These are phyloP conservation scores for Cephalopachus bancanus DNA, from an alignment of 2,797 vertebrate species.

Conservation along the genomic window DNA sequence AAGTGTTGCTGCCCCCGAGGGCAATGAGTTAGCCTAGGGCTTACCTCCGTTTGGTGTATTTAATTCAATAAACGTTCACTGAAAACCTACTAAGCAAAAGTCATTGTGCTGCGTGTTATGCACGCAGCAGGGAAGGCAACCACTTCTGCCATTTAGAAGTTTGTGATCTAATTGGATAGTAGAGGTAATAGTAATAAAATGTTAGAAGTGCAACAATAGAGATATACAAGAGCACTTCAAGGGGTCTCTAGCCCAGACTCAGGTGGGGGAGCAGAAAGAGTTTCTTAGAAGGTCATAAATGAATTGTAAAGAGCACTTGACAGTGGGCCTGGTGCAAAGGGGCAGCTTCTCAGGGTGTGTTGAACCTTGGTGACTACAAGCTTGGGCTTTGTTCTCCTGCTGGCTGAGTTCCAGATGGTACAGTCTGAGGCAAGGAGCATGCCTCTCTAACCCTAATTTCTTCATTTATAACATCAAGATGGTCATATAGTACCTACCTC, in stretches of 20 bases:
- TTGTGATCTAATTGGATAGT: background rate
- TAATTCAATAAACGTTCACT: background rate
- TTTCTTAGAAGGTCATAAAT: background rate
- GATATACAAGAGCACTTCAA: background rate
- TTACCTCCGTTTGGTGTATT: background rate
- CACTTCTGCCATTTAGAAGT: background rate
- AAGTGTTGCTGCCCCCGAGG: background rate
- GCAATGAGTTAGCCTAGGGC: background rate
- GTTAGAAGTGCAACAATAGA: background rate
- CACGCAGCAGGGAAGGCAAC: background rate
- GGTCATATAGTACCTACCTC: background rate
- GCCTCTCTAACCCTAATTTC: background rate
- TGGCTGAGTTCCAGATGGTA: background rate
- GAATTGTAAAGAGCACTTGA: background rate
- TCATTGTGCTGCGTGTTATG: background rate
- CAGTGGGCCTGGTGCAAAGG: background rate
- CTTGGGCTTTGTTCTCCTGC: background rate
- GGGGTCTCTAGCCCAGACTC: background rate
- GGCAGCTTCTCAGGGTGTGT: background rate
- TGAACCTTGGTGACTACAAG: no score
- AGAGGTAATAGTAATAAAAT: background rate
- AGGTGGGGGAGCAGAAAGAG: background rate
- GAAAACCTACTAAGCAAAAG: background rate
- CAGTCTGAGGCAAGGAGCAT: background rate
- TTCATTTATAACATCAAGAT: background rate